Percentiles rank a stretch among this genome's conserved stretches.
phyloP scores from a whole-genome alignment of 2,888 invertebrate species.

The Trachelus troglodyta region DNA sequence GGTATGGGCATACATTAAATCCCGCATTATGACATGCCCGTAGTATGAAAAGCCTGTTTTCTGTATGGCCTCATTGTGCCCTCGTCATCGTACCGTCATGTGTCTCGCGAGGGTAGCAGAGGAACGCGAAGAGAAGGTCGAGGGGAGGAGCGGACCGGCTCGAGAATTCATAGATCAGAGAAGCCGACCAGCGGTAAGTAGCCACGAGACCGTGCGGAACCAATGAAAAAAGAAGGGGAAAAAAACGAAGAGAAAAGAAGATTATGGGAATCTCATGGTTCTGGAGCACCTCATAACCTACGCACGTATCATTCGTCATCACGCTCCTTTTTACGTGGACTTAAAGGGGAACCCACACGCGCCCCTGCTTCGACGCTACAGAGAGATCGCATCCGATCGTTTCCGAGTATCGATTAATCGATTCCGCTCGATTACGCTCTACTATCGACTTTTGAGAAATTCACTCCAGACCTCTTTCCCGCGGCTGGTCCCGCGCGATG shows the following conservation, averaged over 20 bases:
- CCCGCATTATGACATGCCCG: slow-evolving; percentile 45
- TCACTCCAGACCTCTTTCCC: background rate
- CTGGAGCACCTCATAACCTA: slow-evolving; percentile 30
- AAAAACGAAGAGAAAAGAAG: slow-evolving; percentile 32
- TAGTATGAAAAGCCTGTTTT: slow-evolving; percentile 49
- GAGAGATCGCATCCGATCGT: no score
- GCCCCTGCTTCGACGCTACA: background rate
- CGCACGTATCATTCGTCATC: slow-evolving; percentile 24
- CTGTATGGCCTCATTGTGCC: slow-evolving; percentile 54
- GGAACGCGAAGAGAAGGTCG: slow-evolving; percentile 18
- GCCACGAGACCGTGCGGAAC: slow-evolving; percentile 28
- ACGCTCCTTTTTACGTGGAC: background rate
- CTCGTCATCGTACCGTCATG: slow-evolving; percentile 57
- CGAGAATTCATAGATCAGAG: slow-evolving; percentile 57
- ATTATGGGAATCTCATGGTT: slow-evolving; percentile 44
- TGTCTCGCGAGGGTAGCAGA: slow-evolving; percentile 36
- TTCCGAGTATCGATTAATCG: background rate
- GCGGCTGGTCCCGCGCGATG: background rate
- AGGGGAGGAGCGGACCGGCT: slow-evolving; percentile 22
- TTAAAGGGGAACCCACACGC: background rate
- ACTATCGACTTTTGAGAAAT: background rate
- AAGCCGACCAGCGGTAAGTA: slow-evolving; percentile 39
- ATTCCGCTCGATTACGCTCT: background rate
- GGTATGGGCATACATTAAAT: slow-evolving; percentile 17
- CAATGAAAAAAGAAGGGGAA: background rate